These are phyloP conservation scores for Papilio machaon DNA, from an alignment of 1,140 invertebrate genomes.

Conservation along the genomic window DNA sequence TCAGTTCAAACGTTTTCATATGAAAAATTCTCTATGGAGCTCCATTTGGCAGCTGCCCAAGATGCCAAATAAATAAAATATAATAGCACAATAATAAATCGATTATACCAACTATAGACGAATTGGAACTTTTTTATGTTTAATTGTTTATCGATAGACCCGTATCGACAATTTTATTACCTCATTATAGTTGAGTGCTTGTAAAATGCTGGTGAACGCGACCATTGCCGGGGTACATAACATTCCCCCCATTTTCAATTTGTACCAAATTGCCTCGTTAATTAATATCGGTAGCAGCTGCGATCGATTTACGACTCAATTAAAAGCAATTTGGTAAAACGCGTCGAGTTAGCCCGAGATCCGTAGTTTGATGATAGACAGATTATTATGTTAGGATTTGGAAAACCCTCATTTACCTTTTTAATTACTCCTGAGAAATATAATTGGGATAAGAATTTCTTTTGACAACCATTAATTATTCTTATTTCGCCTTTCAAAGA, in stretches of 20 bases:
- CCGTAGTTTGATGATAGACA: constrained; percentile 19
- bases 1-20: background rate
- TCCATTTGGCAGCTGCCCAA: background rate
- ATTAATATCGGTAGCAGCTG: constrained; percentile 72
- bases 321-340: constrained; percentile 53
- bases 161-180: constrained; percentile 38
- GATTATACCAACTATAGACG: background rate
- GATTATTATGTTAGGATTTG: constrained; percentile 12
- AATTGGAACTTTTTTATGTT: background rate
- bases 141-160: constrained; percentile 6
- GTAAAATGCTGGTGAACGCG: constrained; percentile 46
- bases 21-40: constrained; percentile 4
- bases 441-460: background rate
- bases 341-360: constrained; percentile 17
- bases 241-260: constrained; percentile 63
- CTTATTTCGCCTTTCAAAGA: background rate
- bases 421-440: background rate
- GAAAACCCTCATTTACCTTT: constrained; percentile 15
- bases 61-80: background rate
- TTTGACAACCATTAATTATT: background rate
- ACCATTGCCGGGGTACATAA: constrained; percentile 44
- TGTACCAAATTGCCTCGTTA: constrained; percentile 68
- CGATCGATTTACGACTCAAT: constrained; percentile 75
- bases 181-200: constrained; percentile 45
- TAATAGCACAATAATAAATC: background rate